Evolutionary conservation across 2,113 vertebrate species (phyloP).

Genomic region (Notarius lentiginosus): DNA sequence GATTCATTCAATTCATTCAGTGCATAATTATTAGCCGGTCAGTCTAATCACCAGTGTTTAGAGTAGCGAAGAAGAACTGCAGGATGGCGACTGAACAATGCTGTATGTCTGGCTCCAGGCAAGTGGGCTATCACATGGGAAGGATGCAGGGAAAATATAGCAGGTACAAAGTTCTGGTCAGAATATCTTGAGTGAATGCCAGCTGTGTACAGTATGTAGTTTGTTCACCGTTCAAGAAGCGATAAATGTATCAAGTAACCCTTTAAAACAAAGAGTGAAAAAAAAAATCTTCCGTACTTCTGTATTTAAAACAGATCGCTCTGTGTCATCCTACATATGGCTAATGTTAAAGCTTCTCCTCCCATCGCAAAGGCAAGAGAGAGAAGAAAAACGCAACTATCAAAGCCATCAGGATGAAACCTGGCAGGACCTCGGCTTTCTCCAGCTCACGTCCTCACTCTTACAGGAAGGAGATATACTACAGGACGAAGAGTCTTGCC

Average conservation of each 20-base stretch:
- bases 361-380: background rate
- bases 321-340: constrained; percentile 1
- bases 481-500: constrained; percentile 70
- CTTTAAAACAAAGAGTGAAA: background rate
- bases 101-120: background rate
- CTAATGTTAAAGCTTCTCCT: constrained; percentile 9
- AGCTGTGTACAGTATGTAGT: background rate
- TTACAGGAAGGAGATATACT: constrained; percentile 63
- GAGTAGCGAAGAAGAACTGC: background rate
- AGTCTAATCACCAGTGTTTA: background rate
- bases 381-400: constrained; percentile 39
- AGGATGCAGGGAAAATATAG: background rate
- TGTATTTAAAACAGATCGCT: background rate
- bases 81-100: background rate
- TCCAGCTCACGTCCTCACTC: constrained; percentile 31
- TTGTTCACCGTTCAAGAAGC: background rate
- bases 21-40: background rate
- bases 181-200: background rate
- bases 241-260: background rate
- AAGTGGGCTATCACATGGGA: background rate
- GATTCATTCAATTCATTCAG: background rate
- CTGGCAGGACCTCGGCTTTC: constrained; percentile 56
- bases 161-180: background rate
- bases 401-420: constrained; percentile 58
- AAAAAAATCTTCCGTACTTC: background rate